Evolutionary conservation across 2,113 vertebrate genomes (phyloP).

Genomic region (Callochromis pleurospilus): DNA sequence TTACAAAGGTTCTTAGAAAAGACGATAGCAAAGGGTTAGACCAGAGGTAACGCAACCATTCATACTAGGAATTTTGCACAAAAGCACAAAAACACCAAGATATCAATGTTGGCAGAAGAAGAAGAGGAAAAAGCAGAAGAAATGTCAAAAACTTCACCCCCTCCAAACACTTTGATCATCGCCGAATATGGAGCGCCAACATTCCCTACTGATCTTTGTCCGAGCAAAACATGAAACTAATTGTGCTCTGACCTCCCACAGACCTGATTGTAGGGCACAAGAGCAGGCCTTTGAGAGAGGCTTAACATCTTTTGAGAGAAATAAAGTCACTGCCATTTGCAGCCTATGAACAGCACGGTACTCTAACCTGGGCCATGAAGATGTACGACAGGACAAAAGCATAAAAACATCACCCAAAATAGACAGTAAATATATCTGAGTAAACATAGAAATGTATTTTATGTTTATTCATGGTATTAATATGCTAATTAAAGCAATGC

Average conservation of each 20-base stretch:
- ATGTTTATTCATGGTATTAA: background rate
- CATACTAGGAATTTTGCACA: conserved; percentile 7
- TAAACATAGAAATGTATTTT: background rate
- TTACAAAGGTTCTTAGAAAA: background rate
- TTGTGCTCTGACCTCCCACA: conserved; percentile 28
- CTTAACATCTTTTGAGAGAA: background rate
- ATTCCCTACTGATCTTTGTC: conserved; percentile 20
- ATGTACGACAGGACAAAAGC: background rate
- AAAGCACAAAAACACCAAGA: conserved; percentile 9
- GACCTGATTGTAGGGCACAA: conserved; percentile 5
- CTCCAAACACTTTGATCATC: conserved; percentile 19
- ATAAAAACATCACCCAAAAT: background rate
- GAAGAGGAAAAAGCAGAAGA: background rate
- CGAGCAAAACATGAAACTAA: conserved; percentile 34
- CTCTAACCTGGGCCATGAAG: background rate
- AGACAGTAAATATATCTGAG: background rate
- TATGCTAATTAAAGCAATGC: background rate
- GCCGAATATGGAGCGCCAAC: background rate
- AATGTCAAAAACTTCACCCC: background rate
- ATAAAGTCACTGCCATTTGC: conserved; percentile 3
- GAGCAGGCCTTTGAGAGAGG: conserved; percentile 17
- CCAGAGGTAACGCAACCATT: conserved; percentile 21
- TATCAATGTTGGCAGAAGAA: background rate
- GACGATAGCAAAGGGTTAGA: background rate
- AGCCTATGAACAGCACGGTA: background rate